Percentiles rank a stretch among this genome's conserved stretches.
phyloP scores from a whole-genome alignment of 2,113 vertebrate species.

The Galbula dea region DNA sequence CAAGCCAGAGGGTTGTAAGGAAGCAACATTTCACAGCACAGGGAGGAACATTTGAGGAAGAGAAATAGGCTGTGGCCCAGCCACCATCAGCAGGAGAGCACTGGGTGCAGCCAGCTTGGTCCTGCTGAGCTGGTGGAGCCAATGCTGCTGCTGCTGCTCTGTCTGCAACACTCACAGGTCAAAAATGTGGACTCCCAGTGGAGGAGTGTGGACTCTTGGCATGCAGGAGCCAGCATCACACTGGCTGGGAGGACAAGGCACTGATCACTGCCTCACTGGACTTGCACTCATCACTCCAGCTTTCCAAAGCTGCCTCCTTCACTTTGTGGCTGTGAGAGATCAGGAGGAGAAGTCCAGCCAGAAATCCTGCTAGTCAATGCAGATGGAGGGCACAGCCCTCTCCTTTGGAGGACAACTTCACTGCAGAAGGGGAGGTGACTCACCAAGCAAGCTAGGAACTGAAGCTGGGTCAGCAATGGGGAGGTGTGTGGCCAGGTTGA shows the following conservation, averaged over 20 bases:
- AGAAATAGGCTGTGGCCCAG: not conserved
- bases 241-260: not conserved
- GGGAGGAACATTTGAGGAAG: not conserved
- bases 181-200: not conserved
- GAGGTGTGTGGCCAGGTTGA: not conserved
- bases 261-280: not conserved
- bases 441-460: not conserved
- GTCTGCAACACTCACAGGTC: rapidly evolving
- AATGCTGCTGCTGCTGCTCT: rapidly evolving
- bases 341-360: not conserved
- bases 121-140: not conserved
- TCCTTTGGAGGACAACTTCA: not conserved
- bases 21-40: rapidly evolving
- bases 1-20: not conserved
- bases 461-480: not conserved
- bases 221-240: rapidly evolving
- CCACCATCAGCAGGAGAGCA: rapidly evolving
- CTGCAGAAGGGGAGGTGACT: not conserved
- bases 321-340: rapidly evolving
- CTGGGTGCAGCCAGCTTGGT: not conserved
- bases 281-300: not conserved
- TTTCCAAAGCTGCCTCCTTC: not conserved
- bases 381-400: not conserved
- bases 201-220: not conserved
- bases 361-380: not conserved